Base-by-base conservation (phyloP, 2,888 invertebrate genomes). In the Nasonovia ribisnigri region DNA sequence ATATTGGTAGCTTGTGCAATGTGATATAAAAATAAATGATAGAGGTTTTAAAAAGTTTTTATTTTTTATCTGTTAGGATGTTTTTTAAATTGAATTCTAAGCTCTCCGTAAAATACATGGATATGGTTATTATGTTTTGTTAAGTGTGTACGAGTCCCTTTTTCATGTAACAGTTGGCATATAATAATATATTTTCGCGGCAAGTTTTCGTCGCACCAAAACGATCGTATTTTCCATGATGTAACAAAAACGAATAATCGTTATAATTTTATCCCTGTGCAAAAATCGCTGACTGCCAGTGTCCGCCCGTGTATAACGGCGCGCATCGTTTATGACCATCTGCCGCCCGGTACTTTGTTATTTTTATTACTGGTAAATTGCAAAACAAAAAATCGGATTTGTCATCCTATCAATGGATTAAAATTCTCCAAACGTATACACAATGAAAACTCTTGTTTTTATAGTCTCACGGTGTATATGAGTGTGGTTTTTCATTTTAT, bases 321-420 rank as follows among this genome's bases (percentile, higher is more conserved):
- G 86, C 43, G 26, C 20, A 36, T 77, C 46, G 86, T 60, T 86
- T 92, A 87, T 60, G 42, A 13, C 48, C 84, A 57, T 46, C 86
- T 86, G 57, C 60, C 24, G n/a, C 42, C 11, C 24, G 36, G 67
- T 88, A 88, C 60, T 87, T 87, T 91, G 57, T 84, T 67, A 48
- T 92, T 92, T 67, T 92, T 92, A 88, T 77, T 51, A 48, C 43
- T 92, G 48, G 51, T 43, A 54, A 92, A 88, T 88, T 92, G 54
- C 88, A 88, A 92, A 92, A 92, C 88, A 43, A 88, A 92, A 77
- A 92, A 92, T 88, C 77, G 77, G 42, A 92, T 92, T 77, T 77
- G 77, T 88, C 92, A 77, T 88, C 77, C n/a, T 54, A 67, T 88
- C 29, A 42, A 46, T 29, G 51, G 43, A 88, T 87, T 87, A 67